Evolutionary conservation across 1,140 invertebrate genomes (phyloP), one percentile per base, ranked within the genome.

Genomic region (Drosophila pallidifrons): DNA sequence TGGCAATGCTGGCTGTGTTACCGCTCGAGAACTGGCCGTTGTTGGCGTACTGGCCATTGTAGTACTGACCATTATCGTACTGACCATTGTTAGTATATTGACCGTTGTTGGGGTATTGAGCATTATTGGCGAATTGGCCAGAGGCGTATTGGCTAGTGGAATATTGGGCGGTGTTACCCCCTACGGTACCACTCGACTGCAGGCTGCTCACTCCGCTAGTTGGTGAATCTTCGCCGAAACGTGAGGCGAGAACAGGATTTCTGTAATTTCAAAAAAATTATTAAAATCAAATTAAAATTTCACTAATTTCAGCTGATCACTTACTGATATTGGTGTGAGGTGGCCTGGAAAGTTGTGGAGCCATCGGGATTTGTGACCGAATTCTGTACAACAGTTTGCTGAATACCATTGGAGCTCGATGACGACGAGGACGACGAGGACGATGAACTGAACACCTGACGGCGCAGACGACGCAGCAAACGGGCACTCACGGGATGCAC

Each of bases 381-480:
- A 10, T 41, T 6, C 83, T 59, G 41, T 10, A 15, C 1, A 10
- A 2, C 35, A 38, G 41, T 8, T 46, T 28, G 20, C 3, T 25
- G 20, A 25, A 25, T 25, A 3, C 85, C 90, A 58, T 55, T 57
- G 16, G 81, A 82, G 1, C 67, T 79, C 4, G 83, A 81, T 0
- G 79, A 77, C 0, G 89, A 90, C 8, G 88, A 89, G 0, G 88
- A 86, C 5, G 89, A 88, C 0, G 78, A 81, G 0, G 89, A 91
- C 1, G 79, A 80, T 1, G 83, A 90, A 0, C 82, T 7, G 81
- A 80, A 0, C 74, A 65, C 20, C 75, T 92, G 73, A 35, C 91
- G 87, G 54, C 91, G 91, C 75, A 92, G 65, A 66, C 91, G 91
- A 49, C 75, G 82, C 77, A 92, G 57, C 35, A 91, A 61, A 51